Evolutionary conservation across 2,797 vertebrate species (phyloP), one percentile per base, ranked within the genome.

Genomic region (Amblyraja radiata): DNA sequence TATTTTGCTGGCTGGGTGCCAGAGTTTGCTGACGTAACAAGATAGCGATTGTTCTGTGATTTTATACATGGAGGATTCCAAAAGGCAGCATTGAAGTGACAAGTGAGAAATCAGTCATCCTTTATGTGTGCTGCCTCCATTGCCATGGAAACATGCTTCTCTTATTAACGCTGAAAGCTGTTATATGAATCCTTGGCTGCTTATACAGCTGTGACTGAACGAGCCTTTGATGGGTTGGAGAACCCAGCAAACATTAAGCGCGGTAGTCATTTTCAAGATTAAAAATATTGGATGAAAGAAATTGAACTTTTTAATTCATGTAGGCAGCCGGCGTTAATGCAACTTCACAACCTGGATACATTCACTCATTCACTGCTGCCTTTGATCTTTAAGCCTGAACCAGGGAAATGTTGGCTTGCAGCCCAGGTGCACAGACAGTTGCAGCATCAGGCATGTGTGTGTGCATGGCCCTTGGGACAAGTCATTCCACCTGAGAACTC

Each of bases 11-110:
- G 36, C 68, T 28, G 1, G 36, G 39, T 71, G 61, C 39, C 39
- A 73, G 68, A 46, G 68, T 9, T 39, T 18, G 7, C 32, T 91
- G 88, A 91, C 36, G 21, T 46, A 91, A 16, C 13, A 28, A 73
- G 16, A 90, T 39, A 23, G 68, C 25, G 88, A 91, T 21, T 91
- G 65, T 32, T 73, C 2, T 73, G 36, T 91, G 36, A 86, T 74
- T 71, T 91, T 91, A 91, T 73, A 32, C 88, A 74, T 91, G 88
- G 88, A 91, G 88, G 65, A 91, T 91, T 39, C 88, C 88, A 73
- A 8, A 71, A 46, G 88, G 21, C 65, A 71, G 32, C 36, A 46
- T n/a, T 91, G 88, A 91, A 73, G 23, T 73, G 88, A 71, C 88
- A 74, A 73, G 88, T 73, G 18, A 71, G n/a, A 90, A 90, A 68